Evolutionary conservation across 2,113 vertebrate species (phyloP).

Genomic region (Peromyscus maniculatus): DNA sequence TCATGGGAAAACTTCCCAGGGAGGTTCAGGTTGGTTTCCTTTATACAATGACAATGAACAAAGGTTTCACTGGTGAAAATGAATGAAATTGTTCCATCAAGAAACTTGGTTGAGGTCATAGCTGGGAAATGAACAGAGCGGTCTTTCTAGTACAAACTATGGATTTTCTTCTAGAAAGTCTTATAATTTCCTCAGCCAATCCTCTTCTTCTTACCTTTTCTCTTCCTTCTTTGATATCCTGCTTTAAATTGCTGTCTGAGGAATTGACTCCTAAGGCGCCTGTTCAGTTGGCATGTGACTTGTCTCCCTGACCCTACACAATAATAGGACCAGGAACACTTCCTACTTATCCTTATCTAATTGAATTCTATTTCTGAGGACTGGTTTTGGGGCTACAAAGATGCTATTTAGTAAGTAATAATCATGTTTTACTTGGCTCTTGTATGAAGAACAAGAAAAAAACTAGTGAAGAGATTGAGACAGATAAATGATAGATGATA

Average conservation of each 20-base stretch:
- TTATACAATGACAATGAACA: background rate
- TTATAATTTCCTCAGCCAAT: background rate
- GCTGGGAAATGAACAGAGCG: background rate
- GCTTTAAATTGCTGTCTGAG: background rate
- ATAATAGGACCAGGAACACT: background rate
- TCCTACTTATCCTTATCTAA: background rate
- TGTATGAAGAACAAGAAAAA: background rate
- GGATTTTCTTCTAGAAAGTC: background rate
- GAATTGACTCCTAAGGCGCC: background rate
- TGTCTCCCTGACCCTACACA: background rate
- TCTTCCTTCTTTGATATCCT: background rate
- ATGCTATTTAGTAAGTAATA: background rate
- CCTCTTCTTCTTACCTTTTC: background rate
- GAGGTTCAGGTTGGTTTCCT: constrained; percentile 53
- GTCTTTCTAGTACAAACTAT: background rate
- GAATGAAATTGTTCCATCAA: background rate
- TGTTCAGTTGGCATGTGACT: background rate
- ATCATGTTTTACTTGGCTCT: background rate
- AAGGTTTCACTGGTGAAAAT: background rate
- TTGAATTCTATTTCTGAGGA: background rate
- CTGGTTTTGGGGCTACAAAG: background rate
- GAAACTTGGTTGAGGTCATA: background rate
- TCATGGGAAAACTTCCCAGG: constrained; percentile 48
- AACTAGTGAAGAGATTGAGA: background rate
- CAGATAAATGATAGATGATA: background rate